phyloP scores from a whole-genome alignment of 2,888 invertebrate species.

The Tipula unca region DNA sequence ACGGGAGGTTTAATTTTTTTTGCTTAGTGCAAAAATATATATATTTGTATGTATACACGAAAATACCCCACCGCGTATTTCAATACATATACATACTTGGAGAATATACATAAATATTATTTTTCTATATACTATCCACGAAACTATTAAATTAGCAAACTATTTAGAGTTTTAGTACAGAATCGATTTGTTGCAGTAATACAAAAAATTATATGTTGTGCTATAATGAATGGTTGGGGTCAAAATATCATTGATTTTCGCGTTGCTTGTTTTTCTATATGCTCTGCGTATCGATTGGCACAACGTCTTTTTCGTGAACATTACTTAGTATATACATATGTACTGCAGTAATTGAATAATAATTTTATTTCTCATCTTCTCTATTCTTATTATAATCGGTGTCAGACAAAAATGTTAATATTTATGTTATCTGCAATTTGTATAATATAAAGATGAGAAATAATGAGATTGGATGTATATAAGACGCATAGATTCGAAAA shows the following conservation, averaged over 20 bases:
- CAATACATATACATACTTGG: neutral
- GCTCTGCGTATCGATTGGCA: neutral
- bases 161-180: neutral
- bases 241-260: neutral
- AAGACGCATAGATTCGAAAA: too few relatives aligned
- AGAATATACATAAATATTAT: neutral
- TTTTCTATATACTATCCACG: neutral
- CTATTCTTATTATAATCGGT: too few relatives aligned
- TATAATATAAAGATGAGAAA: too few relatives aligned
- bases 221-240: neutral
- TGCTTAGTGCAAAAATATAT: neutral
- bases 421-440: too few relatives aligned
- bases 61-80: neutral
- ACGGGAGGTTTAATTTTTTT: neutral
- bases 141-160: neutral
- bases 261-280: neutral
- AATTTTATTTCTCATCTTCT: neutral
- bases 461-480: too few relatives aligned
- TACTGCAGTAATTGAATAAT: neutral
- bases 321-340: neutral
- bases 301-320: neutral
- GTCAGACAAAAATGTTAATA: too few relatives aligned
- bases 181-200: constrained; percentile 3
- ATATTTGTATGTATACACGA: too few relatives aligned
- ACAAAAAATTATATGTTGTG: neutral